Evolutionary conservation across 2,888 invertebrate species (phyloP).

Genomic region (Bruchidius siliquastri): DNA sequence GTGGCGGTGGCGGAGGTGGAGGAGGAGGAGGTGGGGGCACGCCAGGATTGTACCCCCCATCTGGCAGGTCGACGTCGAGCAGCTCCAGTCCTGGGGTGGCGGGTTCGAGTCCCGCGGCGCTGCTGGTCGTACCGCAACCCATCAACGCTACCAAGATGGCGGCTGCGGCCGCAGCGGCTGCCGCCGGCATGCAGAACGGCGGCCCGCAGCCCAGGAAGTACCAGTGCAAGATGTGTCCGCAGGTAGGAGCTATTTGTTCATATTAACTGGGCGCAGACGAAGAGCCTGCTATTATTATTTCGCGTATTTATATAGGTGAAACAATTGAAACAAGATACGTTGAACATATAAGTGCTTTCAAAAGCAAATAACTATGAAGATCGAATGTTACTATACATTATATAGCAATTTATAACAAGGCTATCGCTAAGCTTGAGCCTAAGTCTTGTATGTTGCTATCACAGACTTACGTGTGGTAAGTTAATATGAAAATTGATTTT

Average conservation of each 20-base stretch:
- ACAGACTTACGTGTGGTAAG: no score
- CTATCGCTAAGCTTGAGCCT: no score
- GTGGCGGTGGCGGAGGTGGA: conserved; percentile 15
- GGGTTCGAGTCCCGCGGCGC: conserved; percentile 57
- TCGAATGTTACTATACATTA: no score
- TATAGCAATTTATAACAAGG: no score
- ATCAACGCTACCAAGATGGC: conserved; percentile 64
- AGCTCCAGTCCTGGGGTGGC: conserved; percentile 49
- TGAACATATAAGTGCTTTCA: no score
- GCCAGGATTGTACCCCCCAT: conserved; percentile 49
- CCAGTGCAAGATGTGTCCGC: conserved; percentile 95
- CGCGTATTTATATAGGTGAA: no score
- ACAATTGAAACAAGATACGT: no score
- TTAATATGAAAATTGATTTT: no score
- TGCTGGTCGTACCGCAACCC: conserved; percentile 87
- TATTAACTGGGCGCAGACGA: no score
- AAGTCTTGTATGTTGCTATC: no score
- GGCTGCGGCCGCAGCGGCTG: neutral
- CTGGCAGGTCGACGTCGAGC: conserved; percentile 51
- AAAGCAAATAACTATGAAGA: no score
- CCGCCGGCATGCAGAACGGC: conserved; percentile 46
- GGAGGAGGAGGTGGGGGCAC: conserved; percentile 24
- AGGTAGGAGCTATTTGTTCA: conserved; percentile 60
- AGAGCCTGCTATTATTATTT: no score
- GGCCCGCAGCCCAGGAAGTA: conserved; percentile 63